Base-by-base conservation (phyloP, 2,888 invertebrate genomes). In the Chymomyza amoena region DNA sequence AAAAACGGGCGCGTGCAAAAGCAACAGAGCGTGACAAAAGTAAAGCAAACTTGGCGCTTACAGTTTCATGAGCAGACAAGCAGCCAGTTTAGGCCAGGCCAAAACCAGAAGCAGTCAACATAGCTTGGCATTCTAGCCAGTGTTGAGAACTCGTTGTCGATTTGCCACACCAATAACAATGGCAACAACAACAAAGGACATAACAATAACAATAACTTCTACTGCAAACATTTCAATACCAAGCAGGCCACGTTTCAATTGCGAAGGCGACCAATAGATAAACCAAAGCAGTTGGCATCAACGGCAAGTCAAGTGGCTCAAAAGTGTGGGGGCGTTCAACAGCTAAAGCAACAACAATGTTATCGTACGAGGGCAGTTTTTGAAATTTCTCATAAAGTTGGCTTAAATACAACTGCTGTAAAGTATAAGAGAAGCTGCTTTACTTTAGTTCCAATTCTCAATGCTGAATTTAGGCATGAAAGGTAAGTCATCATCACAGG, bases 191-290 rank as follows among this genome's bases (percentile, higher is more conserved):
- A 73, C 73, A 83, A 73, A 66, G 68, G 67, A 75, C 85, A 85
- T 88, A 89, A 86, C 84, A 89, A 86, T 87, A 89, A 84, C 85
- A 89, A 87, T 88, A 87, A 88, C 80, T 84, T 84, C 76, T 51
- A 64, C 66, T 81, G 84, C 89, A 82, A 88, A 87, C 85, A 85
- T 85, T 85, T 85, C 89, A 85, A 88, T 85, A 80, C 77, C 75
- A 74, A 81, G 84, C 66, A 68, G 75, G 75, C 81, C 81, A 84
- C 84, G 87, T 86, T 86, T 72, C 88, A 75, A 87, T 84, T 88
- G 84, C 67, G 54, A 70, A 64, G 75, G 65, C 50, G 56, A 54
- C 64, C 59, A 69, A 66, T 66, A 62, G 69, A 66, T 66, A 61
- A 66, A 52, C 56, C 45, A 64, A 76, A 39, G 61, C 59, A 69